Conservation (phyloP, 2,888 invertebrate genomes). For the Nowickia ferox region DNA sequence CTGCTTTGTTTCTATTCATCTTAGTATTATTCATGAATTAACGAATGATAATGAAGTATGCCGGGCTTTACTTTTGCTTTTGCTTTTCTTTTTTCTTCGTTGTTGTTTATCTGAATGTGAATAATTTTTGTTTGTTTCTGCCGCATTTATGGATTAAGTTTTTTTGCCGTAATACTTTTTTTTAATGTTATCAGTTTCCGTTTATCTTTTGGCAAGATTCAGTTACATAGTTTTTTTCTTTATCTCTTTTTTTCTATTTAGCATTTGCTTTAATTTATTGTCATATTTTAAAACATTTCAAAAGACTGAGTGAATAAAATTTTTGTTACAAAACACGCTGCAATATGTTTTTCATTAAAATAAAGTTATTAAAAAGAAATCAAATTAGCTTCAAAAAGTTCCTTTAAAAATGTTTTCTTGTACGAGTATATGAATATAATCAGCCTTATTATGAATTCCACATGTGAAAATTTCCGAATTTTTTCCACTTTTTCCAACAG, state of each 20-base stretch:
- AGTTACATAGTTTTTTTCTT: slow-evolving; percentile 2
- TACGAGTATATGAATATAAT: no score
- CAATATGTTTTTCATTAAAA: no score
- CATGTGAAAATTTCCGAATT: no score
- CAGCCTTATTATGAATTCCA: no score
- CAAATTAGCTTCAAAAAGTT: background rate
- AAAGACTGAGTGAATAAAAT: background rate
- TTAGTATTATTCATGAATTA: slow-evolving; percentile 62
- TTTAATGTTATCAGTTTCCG: slow-evolving; percentile 16
- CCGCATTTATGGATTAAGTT: slow-evolving; percentile 9
- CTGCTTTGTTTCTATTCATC: slow-evolving; percentile 20
- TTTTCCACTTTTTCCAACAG: no score
- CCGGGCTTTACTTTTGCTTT: slow-evolving; percentile 16
- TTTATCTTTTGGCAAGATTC: slow-evolving; percentile 33
- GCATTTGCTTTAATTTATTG: background rate
- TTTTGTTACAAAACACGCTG: background rate
- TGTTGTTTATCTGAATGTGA: slow-evolving; percentile 8
- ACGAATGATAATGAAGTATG: slow-evolving; percentile 64
- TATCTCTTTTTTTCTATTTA: slow-evolving; percentile 4
- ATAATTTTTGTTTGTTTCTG: background rate
- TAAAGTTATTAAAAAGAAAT: background rate
- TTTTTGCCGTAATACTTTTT: background rate
- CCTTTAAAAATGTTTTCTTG: background rate
- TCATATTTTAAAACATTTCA: background rate
- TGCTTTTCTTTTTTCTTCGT: background rate